Evolutionary conservation across 1,140 invertebrate genomes (phyloP).

Genomic region (Leptoteleia sp.): DNA sequence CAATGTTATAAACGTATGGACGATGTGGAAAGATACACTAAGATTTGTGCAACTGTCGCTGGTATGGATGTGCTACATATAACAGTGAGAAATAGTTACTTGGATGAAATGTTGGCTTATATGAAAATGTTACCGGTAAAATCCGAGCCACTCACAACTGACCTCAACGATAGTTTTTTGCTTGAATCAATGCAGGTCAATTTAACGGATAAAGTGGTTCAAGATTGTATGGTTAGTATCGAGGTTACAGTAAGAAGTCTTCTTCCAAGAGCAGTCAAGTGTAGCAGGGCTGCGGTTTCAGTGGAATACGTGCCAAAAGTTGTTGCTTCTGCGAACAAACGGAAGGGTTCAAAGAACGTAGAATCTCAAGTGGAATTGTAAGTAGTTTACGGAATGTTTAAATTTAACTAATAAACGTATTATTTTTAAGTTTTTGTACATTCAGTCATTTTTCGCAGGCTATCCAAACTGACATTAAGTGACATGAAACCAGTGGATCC

Average conservation of each 20-base stretch:
- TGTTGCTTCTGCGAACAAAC: no score
- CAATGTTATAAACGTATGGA: slow-evolving; percentile 90
- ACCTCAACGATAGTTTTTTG: slow-evolving; percentile 78
- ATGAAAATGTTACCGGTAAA: slow-evolving; percentile 81
- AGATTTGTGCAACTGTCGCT: slow-evolving; percentile 89
- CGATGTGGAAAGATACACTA: slow-evolving; percentile 87
- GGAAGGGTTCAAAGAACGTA: slow-evolving; percentile 64
- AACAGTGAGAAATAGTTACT: slow-evolving; percentile 87
- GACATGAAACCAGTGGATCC: slow-evolving; percentile 84
- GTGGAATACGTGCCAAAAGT: slow-evolving; percentile 79
- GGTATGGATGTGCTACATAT: slow-evolving; percentile 87
- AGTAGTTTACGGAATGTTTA: no score
- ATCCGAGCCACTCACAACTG: slow-evolving; percentile 75
- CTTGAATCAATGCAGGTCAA: slow-evolving; percentile 80
- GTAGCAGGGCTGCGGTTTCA: slow-evolving; percentile 81
- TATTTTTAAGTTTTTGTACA: not conserved
- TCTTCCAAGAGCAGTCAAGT: slow-evolving; percentile 83
- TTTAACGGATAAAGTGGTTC: slow-evolving; percentile 81
- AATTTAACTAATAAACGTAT: not conserved
- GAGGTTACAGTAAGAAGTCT: slow-evolving; percentile 83
- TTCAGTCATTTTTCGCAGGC: no score
- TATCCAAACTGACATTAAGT: slow-evolving; percentile 79
- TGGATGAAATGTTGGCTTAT: slow-evolving; percentile 88
- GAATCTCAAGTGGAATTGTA: slow-evolving; percentile 73
- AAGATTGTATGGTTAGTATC: slow-evolving; percentile 83